These are phyloP conservation scores for Myotis lucifugus DNA, from an alignment of 2,113 vertebrate genomes.

Conservation along the genomic window DNA sequence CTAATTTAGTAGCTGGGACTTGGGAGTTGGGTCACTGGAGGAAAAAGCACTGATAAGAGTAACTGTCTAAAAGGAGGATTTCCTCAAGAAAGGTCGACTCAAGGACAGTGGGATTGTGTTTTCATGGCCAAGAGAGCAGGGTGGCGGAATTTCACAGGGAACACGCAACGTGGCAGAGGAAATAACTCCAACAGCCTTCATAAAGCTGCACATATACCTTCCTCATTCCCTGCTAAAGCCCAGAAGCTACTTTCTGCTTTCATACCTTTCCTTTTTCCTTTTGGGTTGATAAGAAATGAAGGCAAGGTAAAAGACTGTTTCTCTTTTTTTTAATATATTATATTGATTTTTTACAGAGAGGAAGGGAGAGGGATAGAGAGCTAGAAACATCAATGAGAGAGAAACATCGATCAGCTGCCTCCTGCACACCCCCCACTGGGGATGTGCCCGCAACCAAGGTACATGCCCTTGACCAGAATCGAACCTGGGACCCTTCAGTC, in stretches of 20 bases:
- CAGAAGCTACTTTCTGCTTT: conserved; percentile 45
- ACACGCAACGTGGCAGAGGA: neutral
- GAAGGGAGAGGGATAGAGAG: no score
- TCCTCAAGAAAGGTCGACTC: neutral
- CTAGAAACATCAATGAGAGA: no score
- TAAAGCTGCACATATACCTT: neutral
- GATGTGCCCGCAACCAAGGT: no score
- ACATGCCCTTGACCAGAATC: no score
- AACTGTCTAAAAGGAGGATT: conserved; percentile 22
- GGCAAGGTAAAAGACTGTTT: conserved; percentile 18
- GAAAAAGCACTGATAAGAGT: conserved; percentile 12
- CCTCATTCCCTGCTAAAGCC: conserved; percentile 41
- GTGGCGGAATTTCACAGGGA: conserved; percentile 2
- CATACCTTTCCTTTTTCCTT: neutral
- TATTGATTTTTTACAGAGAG: no score
- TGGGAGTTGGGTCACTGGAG: neutral
- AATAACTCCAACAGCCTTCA: conserved; percentile 31
- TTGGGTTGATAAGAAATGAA: conserved; percentile 50
- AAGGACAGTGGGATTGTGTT: neutral
- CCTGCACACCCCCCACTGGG: no score
- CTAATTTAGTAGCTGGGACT: neutral
- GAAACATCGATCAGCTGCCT: no score
- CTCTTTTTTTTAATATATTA: neutral
- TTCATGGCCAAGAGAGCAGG: neutral
- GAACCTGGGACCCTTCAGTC: no score